These are phyloP conservation scores for Platycnemis pennipes DNA, from an alignment of 2,888 invertebrate genomes.

Conservation along the genomic window DNA sequence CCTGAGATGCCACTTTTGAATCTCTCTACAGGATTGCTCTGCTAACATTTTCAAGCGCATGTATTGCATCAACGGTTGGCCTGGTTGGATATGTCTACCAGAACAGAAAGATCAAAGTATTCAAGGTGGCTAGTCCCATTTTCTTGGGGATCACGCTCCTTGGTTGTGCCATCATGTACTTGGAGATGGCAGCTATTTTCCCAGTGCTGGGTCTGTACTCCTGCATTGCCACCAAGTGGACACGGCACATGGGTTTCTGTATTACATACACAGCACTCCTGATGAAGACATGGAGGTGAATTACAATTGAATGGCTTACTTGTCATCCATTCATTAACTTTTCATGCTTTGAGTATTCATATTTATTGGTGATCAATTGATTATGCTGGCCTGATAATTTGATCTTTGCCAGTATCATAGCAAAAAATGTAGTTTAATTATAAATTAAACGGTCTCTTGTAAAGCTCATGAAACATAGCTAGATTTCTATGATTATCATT, in stretches of 20 bases:
- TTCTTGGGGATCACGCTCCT: constrained; percentile 94
- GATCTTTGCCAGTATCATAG: too few species aligned
- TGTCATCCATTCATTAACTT: background rate
- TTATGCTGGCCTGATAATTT: too few species aligned
- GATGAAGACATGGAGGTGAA: constrained; percentile 96
- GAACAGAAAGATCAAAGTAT: constrained; percentile 92
- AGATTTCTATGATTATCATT: too few species aligned
- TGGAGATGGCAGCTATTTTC: constrained; percentile 97
- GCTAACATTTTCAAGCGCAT: constrained; percentile 89
- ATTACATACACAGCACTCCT: constrained; percentile 95
- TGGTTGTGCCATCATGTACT: constrained; percentile 95
- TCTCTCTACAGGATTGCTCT: constrained; percentile 86
- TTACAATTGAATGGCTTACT: background rate
- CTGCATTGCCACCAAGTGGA: constrained; percentile 96
- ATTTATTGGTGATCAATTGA: too few species aligned
- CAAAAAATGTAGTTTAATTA: too few species aligned
- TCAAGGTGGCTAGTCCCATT: constrained; percentile 95
- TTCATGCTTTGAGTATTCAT: too few species aligned
- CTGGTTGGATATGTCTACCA: constrained; percentile 91
- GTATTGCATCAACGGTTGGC: constrained; percentile 88
- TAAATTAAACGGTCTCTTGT: too few species aligned
- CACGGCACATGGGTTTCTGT: constrained; percentile 95
- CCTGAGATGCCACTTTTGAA: background rate
- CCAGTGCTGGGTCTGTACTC: constrained; percentile 91
- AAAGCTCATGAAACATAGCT: too few species aligned